phyloP scores from a whole-genome alignment of 1,140 invertebrate species.

The Drosophila mayri region DNA sequence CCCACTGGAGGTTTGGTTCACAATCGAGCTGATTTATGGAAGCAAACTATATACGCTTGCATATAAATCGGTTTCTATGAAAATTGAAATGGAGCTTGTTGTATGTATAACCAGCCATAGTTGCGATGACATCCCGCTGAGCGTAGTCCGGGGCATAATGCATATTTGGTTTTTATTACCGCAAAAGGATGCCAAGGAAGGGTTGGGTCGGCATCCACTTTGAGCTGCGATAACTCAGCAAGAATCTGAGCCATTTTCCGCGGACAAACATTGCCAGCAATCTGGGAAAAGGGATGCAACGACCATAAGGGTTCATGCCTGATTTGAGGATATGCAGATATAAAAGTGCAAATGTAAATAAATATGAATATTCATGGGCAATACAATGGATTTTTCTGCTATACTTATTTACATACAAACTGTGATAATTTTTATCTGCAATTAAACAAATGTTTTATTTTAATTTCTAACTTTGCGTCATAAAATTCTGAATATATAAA shows the following conservation, averaged over 20 bases:
- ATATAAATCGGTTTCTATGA: conserved; percentile 48
- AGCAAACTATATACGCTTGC: conserved; percentile 15
- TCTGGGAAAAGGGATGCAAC: conserved; percentile 28
- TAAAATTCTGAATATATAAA: too few relatives aligned
- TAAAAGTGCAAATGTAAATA: neutral
- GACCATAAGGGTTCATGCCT: conserved; percentile 22
- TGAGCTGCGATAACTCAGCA: conserved; percentile 20
- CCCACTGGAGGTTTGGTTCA: conserved; percentile 33
- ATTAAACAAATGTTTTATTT: neutral
- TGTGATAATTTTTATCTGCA: neutral
- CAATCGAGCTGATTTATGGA: conserved; percentile 50
- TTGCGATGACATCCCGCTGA: conserved; percentile 44
- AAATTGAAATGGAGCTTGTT: conserved; percentile 56
- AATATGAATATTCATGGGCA: conserved; percentile 25
- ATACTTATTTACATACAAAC: neutral
- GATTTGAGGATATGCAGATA: conserved; percentile 24
- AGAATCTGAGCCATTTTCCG: conserved; percentile 27
- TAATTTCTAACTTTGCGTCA: neutral
- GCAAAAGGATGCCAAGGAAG: conserved; percentile 45
- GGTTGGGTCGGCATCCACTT: conserved; percentile 55
- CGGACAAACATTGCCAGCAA: conserved; percentile 28
- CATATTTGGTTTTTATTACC: conserved; percentile 62
- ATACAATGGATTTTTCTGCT: neutral
- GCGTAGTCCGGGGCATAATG: conserved; percentile 32
- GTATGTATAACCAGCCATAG: conserved; percentile 13